Percentiles rank a stretch among this genome's conserved stretches.
Evolutionary conservation across 2,113 vertebrate species (phyloP).

Genomic region (Crocuta crocuta): DNA sequence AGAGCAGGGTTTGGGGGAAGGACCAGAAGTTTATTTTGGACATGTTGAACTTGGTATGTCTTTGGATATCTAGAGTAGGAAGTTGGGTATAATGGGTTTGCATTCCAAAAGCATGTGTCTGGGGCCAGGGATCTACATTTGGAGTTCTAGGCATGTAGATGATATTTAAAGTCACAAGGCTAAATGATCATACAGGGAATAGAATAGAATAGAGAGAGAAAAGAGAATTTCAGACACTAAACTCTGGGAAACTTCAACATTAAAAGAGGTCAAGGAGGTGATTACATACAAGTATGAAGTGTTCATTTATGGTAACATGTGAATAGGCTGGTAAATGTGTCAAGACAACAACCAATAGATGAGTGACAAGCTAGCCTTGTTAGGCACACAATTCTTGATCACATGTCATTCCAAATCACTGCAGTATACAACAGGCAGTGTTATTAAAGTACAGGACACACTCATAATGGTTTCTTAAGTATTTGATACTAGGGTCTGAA

Average conservation of each 20-base stretch:
- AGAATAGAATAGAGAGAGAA: not conserved
- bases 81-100: not conserved
- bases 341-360: not conserved
- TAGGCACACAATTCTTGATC: not conserved
- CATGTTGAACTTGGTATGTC: not conserved
- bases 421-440: not conserved
- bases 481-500: not conserved
- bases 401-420: not conserved
- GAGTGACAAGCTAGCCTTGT: not conserved
- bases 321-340: not conserved
- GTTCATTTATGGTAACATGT: not conserved
- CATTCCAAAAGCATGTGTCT: not conserved
- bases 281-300: not conserved
- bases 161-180: not conserved
- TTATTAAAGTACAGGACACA: not conserved
- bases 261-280: not conserved
- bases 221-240: not conserved
- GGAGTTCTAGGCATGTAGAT: not conserved
- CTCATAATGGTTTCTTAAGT: not conserved
- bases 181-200: not conserved
- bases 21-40: not conserved
- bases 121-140: not conserved
- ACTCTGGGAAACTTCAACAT: not conserved
- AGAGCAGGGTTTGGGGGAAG: not conserved
- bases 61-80: not conserved